Conservation (phyloP, 2,113 vertebrate species). For the Prunella himalayana region DNA sequence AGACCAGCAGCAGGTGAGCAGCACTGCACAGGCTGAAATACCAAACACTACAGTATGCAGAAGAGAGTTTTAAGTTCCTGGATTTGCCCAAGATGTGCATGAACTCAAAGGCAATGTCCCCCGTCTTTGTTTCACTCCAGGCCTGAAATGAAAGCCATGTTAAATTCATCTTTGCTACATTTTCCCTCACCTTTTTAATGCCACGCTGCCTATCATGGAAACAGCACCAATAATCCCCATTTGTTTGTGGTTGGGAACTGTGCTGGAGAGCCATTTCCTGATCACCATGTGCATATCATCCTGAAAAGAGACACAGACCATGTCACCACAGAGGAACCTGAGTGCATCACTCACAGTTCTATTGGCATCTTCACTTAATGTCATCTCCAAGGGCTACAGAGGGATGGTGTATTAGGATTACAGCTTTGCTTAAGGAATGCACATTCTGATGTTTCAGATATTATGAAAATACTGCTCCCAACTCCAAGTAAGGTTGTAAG, state of each 20-base stretch:
- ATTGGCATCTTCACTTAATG: background rate
- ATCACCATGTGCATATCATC: slow-evolving; percentile 96
- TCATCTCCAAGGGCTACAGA: background rate
- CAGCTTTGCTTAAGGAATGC: background rate
- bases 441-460: background rate
- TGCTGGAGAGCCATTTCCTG: slow-evolving; percentile 95
- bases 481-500: background rate
- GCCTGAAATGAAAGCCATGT: background rate
- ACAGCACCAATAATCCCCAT: slow-evolving; percentile 94
- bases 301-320: slow-evolving; percentile 58
- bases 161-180: background rate
- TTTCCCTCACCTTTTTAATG: slow-evolving; percentile 74
- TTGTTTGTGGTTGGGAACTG: slow-evolving; percentile 87
- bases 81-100: background rate
- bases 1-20: background rate
- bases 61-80: background rate
- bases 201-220: slow-evolving; percentile 87
- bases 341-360: background rate
- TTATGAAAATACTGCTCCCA: background rate
- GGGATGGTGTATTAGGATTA: background rate
- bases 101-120: background rate
- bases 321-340: background rate
- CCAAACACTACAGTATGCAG: background rate
- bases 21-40: background rate
- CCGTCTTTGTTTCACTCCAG: background rate